phyloP scores from a whole-genome alignment of 2,888 invertebrate species.

The Urechis unicinctus region DNA sequence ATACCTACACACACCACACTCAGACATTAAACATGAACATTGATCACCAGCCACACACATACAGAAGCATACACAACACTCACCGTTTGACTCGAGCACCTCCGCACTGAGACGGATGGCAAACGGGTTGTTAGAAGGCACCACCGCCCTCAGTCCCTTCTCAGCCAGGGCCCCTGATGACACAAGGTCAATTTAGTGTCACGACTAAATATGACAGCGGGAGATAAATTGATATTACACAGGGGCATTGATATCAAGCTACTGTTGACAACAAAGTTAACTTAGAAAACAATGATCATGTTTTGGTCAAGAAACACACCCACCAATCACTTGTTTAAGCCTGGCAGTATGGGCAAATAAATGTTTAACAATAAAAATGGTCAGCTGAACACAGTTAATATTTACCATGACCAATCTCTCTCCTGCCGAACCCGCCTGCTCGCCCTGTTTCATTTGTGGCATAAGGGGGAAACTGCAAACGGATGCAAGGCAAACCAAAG shows the following conservation, averaged over 20 bases:
- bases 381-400: not conserved
- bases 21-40: not conserved
- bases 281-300: too few relatives aligned
- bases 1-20: not conserved
- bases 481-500: not conserved
- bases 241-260: too few relatives aligned
- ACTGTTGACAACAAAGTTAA: too few relatives aligned
- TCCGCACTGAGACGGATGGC: constrained; percentile 85
- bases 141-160: constrained; percentile 72
- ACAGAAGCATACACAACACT: constrained; percentile 15
- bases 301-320: too few relatives aligned
- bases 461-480: constrained; percentile 76
- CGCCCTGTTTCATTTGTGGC: constrained; percentile 92
- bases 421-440: constrained; percentile 59
- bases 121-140: constrained; percentile 79
- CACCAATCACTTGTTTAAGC: too few relatives aligned
- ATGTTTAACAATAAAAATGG: too few relatives aligned
- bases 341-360: too few relatives aligned
- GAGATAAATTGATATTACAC: too few relatives aligned
- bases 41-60: not conserved
- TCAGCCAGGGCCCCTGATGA: constrained; percentile 79
- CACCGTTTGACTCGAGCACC: constrained; percentile 78
- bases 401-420: constrained; percentile 86
- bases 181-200: too few relatives aligned
- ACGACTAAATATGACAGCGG: too few relatives aligned